phyloP scores from a whole-genome alignment of 2,888 invertebrate genomes.

The Prenolepis imparis region DNA sequence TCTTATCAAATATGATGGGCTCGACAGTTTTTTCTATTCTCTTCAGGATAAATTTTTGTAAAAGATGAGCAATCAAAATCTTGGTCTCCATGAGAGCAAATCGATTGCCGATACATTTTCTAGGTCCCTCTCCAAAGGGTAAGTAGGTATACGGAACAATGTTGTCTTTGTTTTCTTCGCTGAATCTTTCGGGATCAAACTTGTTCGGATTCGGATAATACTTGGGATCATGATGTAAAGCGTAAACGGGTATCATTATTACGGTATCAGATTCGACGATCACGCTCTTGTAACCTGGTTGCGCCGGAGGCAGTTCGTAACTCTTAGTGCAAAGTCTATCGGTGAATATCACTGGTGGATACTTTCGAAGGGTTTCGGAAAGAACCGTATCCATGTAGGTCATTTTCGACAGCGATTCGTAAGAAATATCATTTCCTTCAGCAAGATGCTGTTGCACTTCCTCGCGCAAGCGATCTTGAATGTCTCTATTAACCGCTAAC shows the following conservation, averaged over 20 bases:
- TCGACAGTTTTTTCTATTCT: constrained; percentile 84
- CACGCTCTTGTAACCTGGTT: constrained; percentile 38
- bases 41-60: constrained; percentile 67
- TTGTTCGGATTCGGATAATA: constrained; percentile 76
- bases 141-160: constrained; percentile 73
- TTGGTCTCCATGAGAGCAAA: constrained; percentile 80
- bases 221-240: constrained; percentile 75
- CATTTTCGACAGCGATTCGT: constrained; percentile 75
- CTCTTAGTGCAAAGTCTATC: constrained; percentile 87
- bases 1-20: constrained; percentile 78
- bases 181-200: constrained; percentile 78
- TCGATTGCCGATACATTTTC: constrained; percentile 79
- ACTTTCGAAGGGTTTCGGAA: constrained; percentile 87
- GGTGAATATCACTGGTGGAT: constrained; percentile 86
- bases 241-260: constrained; percentile 68
- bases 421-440: constrained; percentile 69
- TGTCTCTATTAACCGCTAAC: constrained; percentile 82
- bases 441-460: constrained; percentile 78
- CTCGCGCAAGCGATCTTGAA: constrained; percentile 85
- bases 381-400: constrained; percentile 80
- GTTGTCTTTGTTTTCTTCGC: constrained; percentile 69
- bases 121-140: constrained; percentile 78
- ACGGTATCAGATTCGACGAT: constrained; percentile 59
- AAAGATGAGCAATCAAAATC: constrained; percentile 68
- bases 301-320: constrained; percentile 84